Percentiles rank a stretch among this genome's conserved stretches.
Conservation (phyloP, 2,888 invertebrate genomes). For the Neoitamus cyanurus region DNA sequence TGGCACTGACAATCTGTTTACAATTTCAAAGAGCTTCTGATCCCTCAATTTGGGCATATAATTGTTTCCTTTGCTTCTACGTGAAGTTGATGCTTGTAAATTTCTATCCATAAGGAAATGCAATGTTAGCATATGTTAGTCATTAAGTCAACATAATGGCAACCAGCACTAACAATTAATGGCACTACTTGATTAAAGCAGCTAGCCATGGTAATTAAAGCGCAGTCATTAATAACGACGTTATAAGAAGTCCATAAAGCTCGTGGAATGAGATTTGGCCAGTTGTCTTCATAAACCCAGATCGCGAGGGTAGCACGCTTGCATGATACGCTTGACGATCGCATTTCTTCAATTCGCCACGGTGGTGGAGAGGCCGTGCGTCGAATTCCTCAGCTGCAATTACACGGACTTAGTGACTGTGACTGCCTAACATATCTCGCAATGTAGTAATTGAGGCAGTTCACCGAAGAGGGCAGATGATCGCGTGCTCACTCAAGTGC, state of each 20-base stretch:
- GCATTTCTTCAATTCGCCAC: not conserved
- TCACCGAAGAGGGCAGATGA: slow-evolving; percentile 35
- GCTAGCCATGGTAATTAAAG: too few relatives aligned
- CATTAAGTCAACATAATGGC: too few relatives aligned
- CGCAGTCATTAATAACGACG: not conserved
- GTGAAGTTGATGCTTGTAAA: too few relatives aligned
- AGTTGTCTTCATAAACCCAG: not conserved
- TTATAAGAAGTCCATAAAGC: not conserved
- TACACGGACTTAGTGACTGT: slow-evolving; percentile 35
- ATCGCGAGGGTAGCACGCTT: not conserved
- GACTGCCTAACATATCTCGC: slow-evolving; percentile 12
- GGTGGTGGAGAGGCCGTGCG: not conserved
- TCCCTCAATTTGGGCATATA: too few relatives aligned
- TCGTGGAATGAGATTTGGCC: not conserved
- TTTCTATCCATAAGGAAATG: too few relatives aligned
- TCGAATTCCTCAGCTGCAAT: slow-evolving; percentile 16
- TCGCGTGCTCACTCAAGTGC: slow-evolving; percentile 45
- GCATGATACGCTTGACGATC: not conserved
- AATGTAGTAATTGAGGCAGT: slow-evolving; percentile 2
- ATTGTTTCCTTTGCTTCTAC: too few relatives aligned
- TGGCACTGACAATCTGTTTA: too few relatives aligned
- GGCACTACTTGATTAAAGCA: too few relatives aligned
- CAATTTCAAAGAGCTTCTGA: too few relatives aligned
- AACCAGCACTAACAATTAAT: too few relatives aligned
- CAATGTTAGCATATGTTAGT: too few relatives aligned